Percentiles rank a stretch among this genome's conserved stretches.
phyloP scores from a whole-genome alignment of 2,888 invertebrate species.

The Napeogenes sylphis region DNA sequence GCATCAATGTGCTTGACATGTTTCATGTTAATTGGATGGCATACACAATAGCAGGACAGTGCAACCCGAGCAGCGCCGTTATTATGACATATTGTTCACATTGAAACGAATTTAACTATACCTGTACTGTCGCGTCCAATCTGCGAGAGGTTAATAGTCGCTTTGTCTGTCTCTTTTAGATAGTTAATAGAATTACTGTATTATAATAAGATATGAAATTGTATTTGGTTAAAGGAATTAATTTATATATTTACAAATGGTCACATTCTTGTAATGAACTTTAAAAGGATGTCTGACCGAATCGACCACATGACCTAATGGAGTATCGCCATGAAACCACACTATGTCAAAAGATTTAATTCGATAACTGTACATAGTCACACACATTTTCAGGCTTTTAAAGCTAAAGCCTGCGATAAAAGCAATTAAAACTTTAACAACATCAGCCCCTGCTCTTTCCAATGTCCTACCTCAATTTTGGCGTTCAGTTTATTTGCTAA shows the following conservation, averaged over 20 bases:
- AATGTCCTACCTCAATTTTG: slow-evolving; percentile 51
- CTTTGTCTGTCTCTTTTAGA: slow-evolving; percentile 23
- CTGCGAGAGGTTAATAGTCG: slow-evolving; percentile 24
- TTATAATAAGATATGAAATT: no score
- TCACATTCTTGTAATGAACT: slow-evolving; percentile 21
- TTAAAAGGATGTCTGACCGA: slow-evolving; percentile 30
- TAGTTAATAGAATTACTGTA: no score
- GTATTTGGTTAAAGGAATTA: no score
- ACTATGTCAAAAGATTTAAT: slow-evolving; percentile 55
- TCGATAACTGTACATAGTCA: slow-evolving; percentile 55
- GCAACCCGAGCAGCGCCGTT: slow-evolving; percentile 47
- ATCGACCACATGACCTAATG: slow-evolving; percentile 34
- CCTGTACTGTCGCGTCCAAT: slow-evolving; percentile 33
- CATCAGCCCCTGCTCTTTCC: slow-evolving; percentile 57
- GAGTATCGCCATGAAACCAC: slow-evolving; percentile 37
- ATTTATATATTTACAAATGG: not conserved
- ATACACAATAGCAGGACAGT: slow-evolving; percentile 56
- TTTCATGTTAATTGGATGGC: slow-evolving; percentile 71
- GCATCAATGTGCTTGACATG: slow-evolving; percentile 66
- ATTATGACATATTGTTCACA: slow-evolving; percentile 70
- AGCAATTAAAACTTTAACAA: slow-evolving; percentile 73
- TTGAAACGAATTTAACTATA: slow-evolving; percentile 54
- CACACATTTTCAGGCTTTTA: slow-evolving; percentile 60
- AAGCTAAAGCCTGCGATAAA: slow-evolving; percentile 64
- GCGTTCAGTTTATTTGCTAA: slow-evolving; percentile 44